Conservation (phyloP, 1,140 invertebrate genomes). For the Lordiphosa stackelbergi region DNA sequence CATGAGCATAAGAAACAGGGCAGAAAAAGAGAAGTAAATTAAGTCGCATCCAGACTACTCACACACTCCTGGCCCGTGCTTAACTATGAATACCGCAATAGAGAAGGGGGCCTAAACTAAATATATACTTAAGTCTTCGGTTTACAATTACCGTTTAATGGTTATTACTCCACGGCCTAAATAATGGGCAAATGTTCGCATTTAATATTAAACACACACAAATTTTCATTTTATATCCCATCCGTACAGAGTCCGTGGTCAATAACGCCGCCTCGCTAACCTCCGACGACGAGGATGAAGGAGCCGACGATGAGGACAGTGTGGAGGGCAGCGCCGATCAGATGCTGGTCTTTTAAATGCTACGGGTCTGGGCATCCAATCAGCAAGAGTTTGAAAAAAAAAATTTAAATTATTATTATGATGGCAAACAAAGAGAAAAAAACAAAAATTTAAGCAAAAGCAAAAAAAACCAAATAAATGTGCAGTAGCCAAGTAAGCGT, state of each 20-base stretch:
- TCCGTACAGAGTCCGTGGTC: slow-evolving; percentile 80
- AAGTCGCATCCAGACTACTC: no score
- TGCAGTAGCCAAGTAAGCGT: slow-evolving; percentile 72
- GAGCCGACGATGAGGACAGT: slow-evolving; percentile 82
- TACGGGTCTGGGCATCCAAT: slow-evolving; percentile 44
- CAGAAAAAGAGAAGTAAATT: not conserved
- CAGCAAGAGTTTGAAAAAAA: slow-evolving; percentile 40
- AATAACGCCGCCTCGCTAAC: slow-evolving; percentile 79
- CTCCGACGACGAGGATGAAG: slow-evolving; percentile 84
- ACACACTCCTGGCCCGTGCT: not conserved
- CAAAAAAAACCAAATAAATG: slow-evolving; percentile 52
- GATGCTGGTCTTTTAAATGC: slow-evolving; percentile 85
- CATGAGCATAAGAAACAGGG: slow-evolving; percentile 13
- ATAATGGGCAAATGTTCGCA: not conserved
- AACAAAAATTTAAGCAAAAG: slow-evolving; percentile 26
- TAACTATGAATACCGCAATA: slow-evolving; percentile 22
- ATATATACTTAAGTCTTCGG: slow-evolving; percentile 12
- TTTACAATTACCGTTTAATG: slow-evolving; percentile 21
- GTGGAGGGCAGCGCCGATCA: slow-evolving; percentile 88
- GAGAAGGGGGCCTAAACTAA: slow-evolving; percentile 15
- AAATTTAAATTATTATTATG: slow-evolving; percentile 14
- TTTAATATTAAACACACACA: slow-evolving; percentile 1
- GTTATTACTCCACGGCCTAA: slow-evolving; percentile 7
- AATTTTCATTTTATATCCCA: slow-evolving; percentile 53
- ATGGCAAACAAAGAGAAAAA: slow-evolving; percentile 18